phyloP scores from a whole-genome alignment of 2,797 vertebrate genomes.

The Anabas testudineus region DNA sequence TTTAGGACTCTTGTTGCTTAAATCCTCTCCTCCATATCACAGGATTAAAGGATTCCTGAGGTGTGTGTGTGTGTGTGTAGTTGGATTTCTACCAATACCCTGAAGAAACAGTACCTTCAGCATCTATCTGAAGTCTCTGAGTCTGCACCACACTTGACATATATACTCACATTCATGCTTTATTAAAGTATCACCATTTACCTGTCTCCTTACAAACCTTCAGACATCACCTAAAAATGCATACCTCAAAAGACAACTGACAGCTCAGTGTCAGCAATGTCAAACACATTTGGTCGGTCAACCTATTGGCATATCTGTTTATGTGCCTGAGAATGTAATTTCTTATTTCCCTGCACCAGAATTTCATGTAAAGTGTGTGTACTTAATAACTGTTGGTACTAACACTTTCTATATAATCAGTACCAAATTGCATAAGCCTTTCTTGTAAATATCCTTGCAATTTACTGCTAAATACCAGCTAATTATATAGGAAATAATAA shows the following conservation, averaged over 20 bases:
- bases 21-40: conserved; percentile 70
- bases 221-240: conserved; percentile 4
- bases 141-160: conserved; percentile 36
- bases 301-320: neutral
- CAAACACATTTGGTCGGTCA: neutral
- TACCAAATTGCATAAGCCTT: neutral
- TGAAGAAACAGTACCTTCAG: conserved; percentile 46
- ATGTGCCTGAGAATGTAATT: neutral
- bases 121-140: conserved; percentile 2
- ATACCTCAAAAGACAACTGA: neutral
- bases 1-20: conserved; percentile 65
- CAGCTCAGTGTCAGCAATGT: neutral
- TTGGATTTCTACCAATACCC: conserved; percentile 58
- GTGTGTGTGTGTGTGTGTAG: conserved; percentile 44
- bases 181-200: conserved; percentile 20
- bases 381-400: neutral
- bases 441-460: neutral
- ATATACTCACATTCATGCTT: conserved; percentile 27
- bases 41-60: conserved; percentile 71
- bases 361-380: neutral
- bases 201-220: too few relatives aligned
- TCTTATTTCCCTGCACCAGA: neutral
- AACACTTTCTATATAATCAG: neutral
- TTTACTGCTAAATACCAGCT: neutral
- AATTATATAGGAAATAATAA: neutral